Conservation (phyloP, 2,113 vertebrate species). For the Loxodonta africana region DNA sequence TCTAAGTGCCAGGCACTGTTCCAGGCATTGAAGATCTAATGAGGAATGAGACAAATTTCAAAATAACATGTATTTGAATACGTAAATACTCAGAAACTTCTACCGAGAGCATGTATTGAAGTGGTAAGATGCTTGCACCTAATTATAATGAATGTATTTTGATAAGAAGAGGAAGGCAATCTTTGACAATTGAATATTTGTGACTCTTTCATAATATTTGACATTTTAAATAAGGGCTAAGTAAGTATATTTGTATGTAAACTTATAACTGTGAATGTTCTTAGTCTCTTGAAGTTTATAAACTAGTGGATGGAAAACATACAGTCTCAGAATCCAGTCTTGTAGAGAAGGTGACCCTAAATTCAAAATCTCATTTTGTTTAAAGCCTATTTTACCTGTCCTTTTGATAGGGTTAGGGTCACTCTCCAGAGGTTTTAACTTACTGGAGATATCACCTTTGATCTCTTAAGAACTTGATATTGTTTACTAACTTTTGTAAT, state of each 20-base stretch:
- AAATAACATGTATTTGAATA: not conserved
- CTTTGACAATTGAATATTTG: not conserved
- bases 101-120: not conserved
- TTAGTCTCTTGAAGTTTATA: not conserved
- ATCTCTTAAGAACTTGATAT: conserved; percentile 16
- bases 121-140: not conserved
- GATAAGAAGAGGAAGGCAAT: not conserved
- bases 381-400: not conserved
- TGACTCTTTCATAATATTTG: not conserved
- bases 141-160: not conserved
- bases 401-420: not conserved
- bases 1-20: not conserved
- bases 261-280: not conserved
- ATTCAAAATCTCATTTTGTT: not conserved
- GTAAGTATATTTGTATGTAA: not conserved
- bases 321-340: not conserved
- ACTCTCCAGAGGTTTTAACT: not conserved
- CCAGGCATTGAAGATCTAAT: not conserved
- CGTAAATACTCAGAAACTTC: not conserved
- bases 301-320: not conserved
- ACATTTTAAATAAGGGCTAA: not conserved
- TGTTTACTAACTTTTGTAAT: not conserved
- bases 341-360: not conserved
- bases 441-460: not conserved
- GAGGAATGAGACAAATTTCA: not conserved